Evolutionary conservation across 2,113 vertebrate species (phyloP).

Genomic region (Silurus glanis): DNA sequence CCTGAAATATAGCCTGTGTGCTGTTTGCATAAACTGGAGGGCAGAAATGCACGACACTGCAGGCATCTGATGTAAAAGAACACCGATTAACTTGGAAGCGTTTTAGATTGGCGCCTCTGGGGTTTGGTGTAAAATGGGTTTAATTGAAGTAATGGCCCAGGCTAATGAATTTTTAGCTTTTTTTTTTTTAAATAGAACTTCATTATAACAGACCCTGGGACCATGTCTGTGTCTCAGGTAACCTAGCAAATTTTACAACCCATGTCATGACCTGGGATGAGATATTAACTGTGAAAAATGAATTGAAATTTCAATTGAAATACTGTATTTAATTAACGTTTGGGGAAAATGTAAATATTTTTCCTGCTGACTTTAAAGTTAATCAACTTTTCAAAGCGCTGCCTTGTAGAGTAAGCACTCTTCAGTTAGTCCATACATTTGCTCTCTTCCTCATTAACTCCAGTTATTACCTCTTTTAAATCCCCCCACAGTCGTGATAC

Average conservation of each 20-base stretch:
- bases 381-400: neutral
- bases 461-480: slow-evolving; percentile 18
- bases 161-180: neutral
- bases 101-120: neutral
- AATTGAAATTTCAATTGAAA: neutral
- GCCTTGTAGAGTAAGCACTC: neutral
- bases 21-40: neutral
- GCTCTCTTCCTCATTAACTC: slow-evolving; percentile 14
- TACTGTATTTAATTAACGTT: neutral
- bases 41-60: neutral
- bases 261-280: neutral
- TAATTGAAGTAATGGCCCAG: neutral
- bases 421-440: neutral
- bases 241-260: neutral
- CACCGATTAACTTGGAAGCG: neutral
- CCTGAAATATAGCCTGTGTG: neutral
- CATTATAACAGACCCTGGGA: neutral
- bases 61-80: neutral
- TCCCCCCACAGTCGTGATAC: neutral
- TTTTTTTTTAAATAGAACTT: slow-evolving; percentile 3
- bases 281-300: neutral
- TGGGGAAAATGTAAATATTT: neutral
- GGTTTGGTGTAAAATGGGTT: slow-evolving; percentile 2
- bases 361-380: neutral
- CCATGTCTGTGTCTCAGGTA: neutral